Conservation (phyloP, 1,140 invertebrate species). For the Sycobia sp. region DNA sequence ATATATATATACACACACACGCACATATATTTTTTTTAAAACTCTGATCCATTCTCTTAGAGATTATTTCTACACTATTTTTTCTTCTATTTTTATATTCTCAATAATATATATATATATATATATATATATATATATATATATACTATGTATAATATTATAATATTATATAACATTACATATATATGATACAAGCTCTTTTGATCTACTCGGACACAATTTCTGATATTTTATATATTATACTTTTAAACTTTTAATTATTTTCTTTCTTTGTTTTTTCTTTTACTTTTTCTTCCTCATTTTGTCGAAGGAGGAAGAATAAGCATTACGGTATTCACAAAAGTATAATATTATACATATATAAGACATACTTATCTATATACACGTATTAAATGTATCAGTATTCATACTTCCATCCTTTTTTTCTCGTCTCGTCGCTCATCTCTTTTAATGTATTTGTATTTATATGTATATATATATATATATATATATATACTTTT, state of each 20-base stretch:
- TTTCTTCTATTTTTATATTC: not conserved
- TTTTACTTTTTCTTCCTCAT: conserved; percentile 13
- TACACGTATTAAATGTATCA: conserved; percentile 11
- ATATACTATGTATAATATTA: conserved; percentile 7
- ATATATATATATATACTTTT: conserved; percentile 4
- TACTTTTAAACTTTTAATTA: too few relatives aligned
- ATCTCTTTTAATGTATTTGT: not conserved
- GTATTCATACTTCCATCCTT: not conserved
- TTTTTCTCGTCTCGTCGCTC: not conserved
- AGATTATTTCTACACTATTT: conserved; percentile 19
- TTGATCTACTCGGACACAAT: conserved; percentile 29
- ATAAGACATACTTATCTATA: conserved; percentile 22
- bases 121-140: not conserved
- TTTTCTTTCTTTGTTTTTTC: not conserved
- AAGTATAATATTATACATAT: conserved; percentile 17
- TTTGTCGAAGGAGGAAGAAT: conserved; percentile 1
- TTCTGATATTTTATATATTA: too few relatives aligned
- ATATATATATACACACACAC: not conserved
- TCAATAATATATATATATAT: conserved; percentile 10
- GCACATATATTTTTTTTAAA: conserved; percentile 20
- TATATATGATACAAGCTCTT: conserved; percentile 17
- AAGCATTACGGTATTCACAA: conserved; percentile 26
- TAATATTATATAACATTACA: too few relatives aligned
- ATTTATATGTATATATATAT: conserved; percentile 25
- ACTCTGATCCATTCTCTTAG: conserved; percentile 15